phyloP scores from a whole-genome alignment of 2,113 vertebrate genomes.

The Thymallus thymallus region DNA sequence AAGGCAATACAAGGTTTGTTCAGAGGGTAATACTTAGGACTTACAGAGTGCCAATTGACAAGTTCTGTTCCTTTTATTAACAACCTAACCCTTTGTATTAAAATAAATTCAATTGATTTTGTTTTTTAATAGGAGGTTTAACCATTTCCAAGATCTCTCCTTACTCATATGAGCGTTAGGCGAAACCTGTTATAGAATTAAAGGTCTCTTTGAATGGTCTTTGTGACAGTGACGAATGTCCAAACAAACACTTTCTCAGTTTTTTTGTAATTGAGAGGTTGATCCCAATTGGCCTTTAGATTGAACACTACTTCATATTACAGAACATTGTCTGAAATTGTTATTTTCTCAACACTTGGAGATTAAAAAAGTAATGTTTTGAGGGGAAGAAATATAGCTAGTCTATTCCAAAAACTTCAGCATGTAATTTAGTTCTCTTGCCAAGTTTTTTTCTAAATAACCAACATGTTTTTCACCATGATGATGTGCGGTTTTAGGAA shows the following conservation, averaged over 20 bases:
- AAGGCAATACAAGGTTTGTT: conserved; percentile 32
- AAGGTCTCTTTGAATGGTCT: conserved; percentile 41
- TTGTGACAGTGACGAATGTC: conserved; percentile 57
- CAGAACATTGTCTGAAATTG: conserved; percentile 42
- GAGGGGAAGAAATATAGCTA: neutral
- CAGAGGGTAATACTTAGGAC: conserved; percentile 33
- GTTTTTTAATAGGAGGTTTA: conserved; percentile 37
- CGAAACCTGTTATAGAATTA: conserved; percentile 25
- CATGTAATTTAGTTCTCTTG: conserved; percentile 12
- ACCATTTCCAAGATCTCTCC: neutral
- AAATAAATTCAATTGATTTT: conserved; percentile 30
- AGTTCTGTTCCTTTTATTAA: conserved; percentile 20
- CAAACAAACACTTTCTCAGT: conserved; percentile 67
- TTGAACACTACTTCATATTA: conserved; percentile 47
- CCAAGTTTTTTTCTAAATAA: conserved; percentile 1
- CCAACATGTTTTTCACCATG: neutral
- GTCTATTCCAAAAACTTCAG: neutral
- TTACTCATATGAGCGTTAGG: conserved; percentile 25
- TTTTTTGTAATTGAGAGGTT: conserved; percentile 36
- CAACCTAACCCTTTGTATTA: conserved; percentile 19
- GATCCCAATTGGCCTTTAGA: conserved; percentile 33
- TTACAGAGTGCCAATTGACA: conserved; percentile 1
- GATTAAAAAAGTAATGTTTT: conserved; percentile 36
- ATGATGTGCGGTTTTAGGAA: conserved; percentile 41
- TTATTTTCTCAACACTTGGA: conserved; percentile 54